Evolutionary conservation across 1,140 invertebrate genomes (phyloP), one percentile per base, ranked within the genome.

Genomic region (Cyclina sinensis): DNA sequence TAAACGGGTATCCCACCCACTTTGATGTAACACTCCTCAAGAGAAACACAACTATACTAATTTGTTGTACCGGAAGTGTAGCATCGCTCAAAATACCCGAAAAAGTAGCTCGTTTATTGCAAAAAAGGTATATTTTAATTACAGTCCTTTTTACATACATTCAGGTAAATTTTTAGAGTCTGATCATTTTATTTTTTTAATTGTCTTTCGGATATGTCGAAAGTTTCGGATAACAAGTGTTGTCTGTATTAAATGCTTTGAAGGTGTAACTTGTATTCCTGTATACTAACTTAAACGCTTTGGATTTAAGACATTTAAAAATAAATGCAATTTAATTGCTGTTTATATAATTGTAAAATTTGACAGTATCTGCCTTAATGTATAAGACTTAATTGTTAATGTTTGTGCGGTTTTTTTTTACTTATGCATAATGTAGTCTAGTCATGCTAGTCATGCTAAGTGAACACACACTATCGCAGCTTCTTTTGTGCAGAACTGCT

Each of bases 1-100:
- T n/a, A n/a, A n/a, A n/a, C n/a, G n/a, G n/a, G n/a, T n/a, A n/a
- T n/a, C n/a, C n/a, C n/a, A n/a, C n/a, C n/a, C n/a, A n/a, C n/a
- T n/a, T n/a, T n/a, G n/a, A n/a, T n/a, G 43, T 7, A 43, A 4
- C 4, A 14, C 14, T 43, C 43, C 43, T 43, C 59, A 4, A 27
- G 27, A 43, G 14, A 68, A 39, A 84, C 21, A 27, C 74, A 46
- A 90, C 90, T 32, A 81, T 99, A 87, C 94, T 99, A 46, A 95
- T 99, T 79, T 98, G 97, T 46, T 98, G 98, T 89, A 99, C 98
- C 0, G 98, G 98, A 32, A 99, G 98, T 96, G 98, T 99, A 11
- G 98, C 98, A 32, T 97, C 98, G 12, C 98, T 99, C 30, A 99
- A 99, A 96, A 93, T 98, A 54, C 97, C 97, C 1, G 93, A 97